These are phyloP conservation scores for Margarornis squamiger DNA, from an alignment of 2,797 vertebrate species.

Conservation along the genomic window DNA sequence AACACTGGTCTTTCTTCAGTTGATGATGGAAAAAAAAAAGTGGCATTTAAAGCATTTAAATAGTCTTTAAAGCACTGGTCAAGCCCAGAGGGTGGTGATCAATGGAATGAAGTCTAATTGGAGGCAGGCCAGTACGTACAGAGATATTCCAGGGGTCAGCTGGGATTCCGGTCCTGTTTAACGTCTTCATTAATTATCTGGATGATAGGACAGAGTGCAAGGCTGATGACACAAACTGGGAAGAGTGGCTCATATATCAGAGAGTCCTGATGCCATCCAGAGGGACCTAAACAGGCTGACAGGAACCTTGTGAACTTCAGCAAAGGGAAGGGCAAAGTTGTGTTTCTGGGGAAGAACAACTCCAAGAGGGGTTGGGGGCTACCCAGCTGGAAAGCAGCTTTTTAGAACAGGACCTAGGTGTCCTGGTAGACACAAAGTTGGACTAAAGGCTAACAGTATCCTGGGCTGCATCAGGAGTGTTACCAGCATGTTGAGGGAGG, in stretches of 20 bases:
- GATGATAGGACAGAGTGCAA: background rate
- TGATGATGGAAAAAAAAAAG: background rate
- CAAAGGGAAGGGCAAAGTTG: background rate
- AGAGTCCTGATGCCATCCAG: background rate
- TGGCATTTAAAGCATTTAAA: background rate
- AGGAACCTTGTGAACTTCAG: background rate
- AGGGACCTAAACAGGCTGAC: background rate
- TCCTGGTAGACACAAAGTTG: background rate
- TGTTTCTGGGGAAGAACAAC: background rate
- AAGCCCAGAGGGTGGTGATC: background rate
- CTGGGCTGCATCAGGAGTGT: background rate
- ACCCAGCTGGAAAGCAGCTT: background rate
- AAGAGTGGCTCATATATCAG: background rate
- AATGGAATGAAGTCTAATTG: background rate
- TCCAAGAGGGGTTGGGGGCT: background rate
- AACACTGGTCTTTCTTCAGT: background rate
- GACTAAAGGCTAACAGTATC: background rate
- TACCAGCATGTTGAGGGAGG: background rate
- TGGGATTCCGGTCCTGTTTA: background rate
- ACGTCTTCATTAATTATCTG: background rate
- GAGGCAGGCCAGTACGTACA: background rate
- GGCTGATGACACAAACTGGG: background rate
- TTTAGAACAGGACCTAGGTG: background rate
- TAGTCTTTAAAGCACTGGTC: background rate
- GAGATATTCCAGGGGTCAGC: background rate